phyloP scores from a whole-genome alignment of 2,797 vertebrate species.

The Anabas testudineus region DNA sequence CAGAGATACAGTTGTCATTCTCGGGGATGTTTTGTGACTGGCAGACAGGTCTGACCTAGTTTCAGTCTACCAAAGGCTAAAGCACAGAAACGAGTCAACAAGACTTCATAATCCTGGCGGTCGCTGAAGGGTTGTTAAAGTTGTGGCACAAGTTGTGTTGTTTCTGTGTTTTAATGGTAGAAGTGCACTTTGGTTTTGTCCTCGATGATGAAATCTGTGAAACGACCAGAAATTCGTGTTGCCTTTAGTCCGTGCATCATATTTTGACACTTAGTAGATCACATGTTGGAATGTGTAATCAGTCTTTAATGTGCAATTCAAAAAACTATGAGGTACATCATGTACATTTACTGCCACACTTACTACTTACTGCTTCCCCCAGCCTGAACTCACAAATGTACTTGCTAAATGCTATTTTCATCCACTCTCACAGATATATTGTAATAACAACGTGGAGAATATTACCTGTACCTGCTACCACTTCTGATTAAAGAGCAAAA shows the following conservation, averaged over 20 bases:
- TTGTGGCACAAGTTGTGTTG: constrained; percentile 27
- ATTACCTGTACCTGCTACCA: too few relatives aligned
- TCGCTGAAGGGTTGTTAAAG: constrained; percentile 46
- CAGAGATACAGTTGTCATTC: constrained; percentile 73
- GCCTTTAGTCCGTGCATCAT: background rate
- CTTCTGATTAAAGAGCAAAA: too few relatives aligned
- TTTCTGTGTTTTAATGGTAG: constrained; percentile 25
- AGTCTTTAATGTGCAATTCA: background rate
- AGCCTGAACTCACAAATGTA: background rate
- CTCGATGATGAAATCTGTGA: constrained; percentile 4
- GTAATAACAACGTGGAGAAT: too few relatives aligned
- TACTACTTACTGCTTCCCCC: background rate
- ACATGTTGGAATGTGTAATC: background rate
- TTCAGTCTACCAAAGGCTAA: constrained; percentile 65
- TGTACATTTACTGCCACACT: background rate
- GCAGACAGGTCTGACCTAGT: constrained; percentile 77
- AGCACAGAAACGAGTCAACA: constrained; percentile 58
- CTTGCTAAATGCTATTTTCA: background rate
- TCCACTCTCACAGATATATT: background rate
- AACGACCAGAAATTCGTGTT: background rate
- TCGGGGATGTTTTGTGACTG: constrained; percentile 71
- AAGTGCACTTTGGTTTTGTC: constrained; percentile 19
- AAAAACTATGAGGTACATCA: background rate
- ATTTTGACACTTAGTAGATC: background rate
- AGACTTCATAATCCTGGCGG: constrained; percentile 55